Percentiles rank a stretch among this genome's conserved stretches.
These are phyloP conservation scores for Agraylea sexmaculata DNA, from an alignment of 1,140 invertebrate species.

Conservation along the genomic window DNA sequence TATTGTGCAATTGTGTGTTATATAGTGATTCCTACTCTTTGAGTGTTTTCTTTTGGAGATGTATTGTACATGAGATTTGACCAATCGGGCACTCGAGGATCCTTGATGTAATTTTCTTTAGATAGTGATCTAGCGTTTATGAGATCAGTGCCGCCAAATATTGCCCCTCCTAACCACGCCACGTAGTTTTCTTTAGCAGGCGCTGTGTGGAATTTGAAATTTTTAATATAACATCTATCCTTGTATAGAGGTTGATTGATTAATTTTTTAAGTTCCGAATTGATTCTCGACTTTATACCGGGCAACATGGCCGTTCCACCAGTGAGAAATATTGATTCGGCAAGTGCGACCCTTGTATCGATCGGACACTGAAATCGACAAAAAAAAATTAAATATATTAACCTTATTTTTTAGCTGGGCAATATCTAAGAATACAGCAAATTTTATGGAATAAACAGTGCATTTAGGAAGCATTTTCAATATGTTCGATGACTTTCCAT, in stretches of 20 bases:
- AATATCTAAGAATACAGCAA: neutral
- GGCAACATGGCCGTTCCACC: conserved; percentile 74
- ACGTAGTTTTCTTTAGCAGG: conserved; percentile 74
- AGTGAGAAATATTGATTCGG: conserved; percentile 72
- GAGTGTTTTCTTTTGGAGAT: conserved; percentile 21
- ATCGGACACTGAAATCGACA: conserved; percentile 52
- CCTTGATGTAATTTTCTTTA: conserved; percentile 62
- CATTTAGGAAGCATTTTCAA: neutral
- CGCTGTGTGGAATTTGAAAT: conserved; percentile 65
- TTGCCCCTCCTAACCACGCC: conserved; percentile 49
- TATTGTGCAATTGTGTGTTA: conserved; percentile 7
- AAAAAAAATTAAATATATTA: conserved; percentile 4
- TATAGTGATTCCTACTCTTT: conserved; percentile 14
- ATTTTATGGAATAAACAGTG: neutral
- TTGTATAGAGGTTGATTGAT: conserved; percentile 51
- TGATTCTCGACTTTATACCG: conserved; percentile 65
- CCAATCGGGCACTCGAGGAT: conserved; percentile 69
- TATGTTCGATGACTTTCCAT: neutral
- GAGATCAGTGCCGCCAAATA: conserved; percentile 74
- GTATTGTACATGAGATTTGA: conserved; percentile 56
- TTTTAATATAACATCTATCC: conserved; percentile 48
- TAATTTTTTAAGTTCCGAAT: conserved; percentile 58
- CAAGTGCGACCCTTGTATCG: conserved; percentile 58
- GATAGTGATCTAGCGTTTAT: conserved; percentile 57
- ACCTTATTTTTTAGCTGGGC: neutral